Percentiles rank a stretch among this genome's conserved stretches.
Evolutionary conservation across 2,888 invertebrate species (phyloP).

Genomic region (Pachymerium ferrugineum): DNA sequence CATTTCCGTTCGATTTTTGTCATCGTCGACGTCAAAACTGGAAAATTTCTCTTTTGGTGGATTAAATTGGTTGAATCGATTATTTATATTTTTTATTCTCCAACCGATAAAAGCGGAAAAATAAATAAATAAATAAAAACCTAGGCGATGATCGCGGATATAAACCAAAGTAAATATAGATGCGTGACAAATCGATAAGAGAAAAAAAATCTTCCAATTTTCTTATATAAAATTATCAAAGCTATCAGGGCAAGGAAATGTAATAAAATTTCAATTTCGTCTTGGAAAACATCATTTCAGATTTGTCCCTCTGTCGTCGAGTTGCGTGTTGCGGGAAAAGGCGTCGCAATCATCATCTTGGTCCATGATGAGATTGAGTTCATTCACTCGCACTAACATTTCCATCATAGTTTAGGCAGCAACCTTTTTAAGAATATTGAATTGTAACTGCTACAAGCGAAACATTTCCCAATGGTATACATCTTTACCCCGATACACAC

Average conservation of each 20-base stretch:
- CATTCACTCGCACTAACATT: constrained; percentile 23
- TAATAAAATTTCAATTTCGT: constrained; percentile 28
- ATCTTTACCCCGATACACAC: not conserved
- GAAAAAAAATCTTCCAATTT: not conserved
- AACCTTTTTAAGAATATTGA: constrained; percentile 22
- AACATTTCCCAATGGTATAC: constrained; percentile 20
- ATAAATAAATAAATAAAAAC: not conserved
- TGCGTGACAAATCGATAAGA: constrained; percentile 16
- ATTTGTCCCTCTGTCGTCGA: not conserved
- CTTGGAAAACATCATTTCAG: constrained; percentile 23
- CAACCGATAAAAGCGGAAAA: no score
- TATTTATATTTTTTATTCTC: no score
- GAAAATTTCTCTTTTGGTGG: not conserved
- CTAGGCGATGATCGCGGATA: not conserved
- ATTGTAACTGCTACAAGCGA: constrained; percentile 1
- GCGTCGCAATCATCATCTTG: constrained; percentile 19
- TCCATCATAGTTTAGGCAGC: constrained; percentile 20
- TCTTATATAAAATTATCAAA: constrained; percentile 27
- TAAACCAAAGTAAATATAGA: not conserved
- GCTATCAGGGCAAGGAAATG: constrained; percentile 21
- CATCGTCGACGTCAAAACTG: not conserved
- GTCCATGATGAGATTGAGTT: constrained; percentile 24
- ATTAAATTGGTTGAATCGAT: no score
- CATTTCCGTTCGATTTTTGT: constrained; percentile 12
- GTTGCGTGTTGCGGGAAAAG: constrained; percentile 10